Conservation (phyloP, 2,113 vertebrate genomes). For the Boulengeromyrus knoepffleri region DNA sequence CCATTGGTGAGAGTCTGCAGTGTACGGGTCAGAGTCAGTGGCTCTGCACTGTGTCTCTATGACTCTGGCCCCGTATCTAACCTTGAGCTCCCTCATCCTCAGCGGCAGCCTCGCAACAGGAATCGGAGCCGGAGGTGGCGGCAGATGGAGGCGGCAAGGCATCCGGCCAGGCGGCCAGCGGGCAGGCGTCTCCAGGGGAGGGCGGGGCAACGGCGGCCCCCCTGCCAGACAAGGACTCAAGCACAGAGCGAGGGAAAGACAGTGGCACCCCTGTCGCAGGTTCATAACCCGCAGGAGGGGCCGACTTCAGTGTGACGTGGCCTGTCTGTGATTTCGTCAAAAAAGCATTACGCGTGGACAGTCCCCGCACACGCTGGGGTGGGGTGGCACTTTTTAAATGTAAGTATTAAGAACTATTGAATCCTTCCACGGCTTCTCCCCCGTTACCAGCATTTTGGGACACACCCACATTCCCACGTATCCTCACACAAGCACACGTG, state of each 20-base stretch:
- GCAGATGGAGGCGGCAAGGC: constrained; percentile 72
- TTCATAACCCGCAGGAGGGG: constrained; percentile 44
- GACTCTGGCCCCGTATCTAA: background rate
- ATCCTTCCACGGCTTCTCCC: background rate
- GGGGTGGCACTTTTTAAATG: background rate
- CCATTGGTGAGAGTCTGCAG: background rate
- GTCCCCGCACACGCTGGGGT: constrained; percentile 27
- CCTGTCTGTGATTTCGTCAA: constrained; percentile 21
- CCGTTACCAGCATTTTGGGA: background rate
- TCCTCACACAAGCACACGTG: background rate
- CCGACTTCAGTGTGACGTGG: constrained; percentile 22
- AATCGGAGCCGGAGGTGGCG: constrained; percentile 74
- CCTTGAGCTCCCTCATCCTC: constrained; percentile 26
- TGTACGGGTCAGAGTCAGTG: background rate
- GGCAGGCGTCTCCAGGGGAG: constrained; percentile 66
- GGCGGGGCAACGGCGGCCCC: constrained; percentile 43
- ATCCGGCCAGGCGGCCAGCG: constrained; percentile 57
- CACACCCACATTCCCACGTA: background rate
- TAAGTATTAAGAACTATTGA: constrained; percentile 1
- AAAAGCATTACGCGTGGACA: constrained; percentile 18
- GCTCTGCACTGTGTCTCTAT: background rate
- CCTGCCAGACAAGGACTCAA: constrained; percentile 73
- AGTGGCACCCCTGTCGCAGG: constrained; percentile 66
- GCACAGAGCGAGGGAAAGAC: constrained; percentile 76
- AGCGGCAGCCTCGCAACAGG: constrained; percentile 91